Percentiles rank a stretch among this genome's conserved stretches.
Conservation (phyloP, 2,888 invertebrate genomes). For the Perizoma affinitatum region DNA sequence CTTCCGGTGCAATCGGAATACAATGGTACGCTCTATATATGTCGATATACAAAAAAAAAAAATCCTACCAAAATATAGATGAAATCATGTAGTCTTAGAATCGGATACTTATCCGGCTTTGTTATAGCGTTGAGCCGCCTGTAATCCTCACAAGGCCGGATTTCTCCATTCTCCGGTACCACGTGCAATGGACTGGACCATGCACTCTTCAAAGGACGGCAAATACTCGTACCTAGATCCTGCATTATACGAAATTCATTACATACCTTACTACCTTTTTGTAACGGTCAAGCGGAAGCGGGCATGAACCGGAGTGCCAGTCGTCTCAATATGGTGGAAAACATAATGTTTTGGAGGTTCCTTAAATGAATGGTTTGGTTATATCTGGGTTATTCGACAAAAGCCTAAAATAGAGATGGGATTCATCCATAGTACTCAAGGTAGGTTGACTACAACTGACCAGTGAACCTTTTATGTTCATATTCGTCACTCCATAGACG, state of each 20-base stretch:
- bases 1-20: constrained; percentile 5
- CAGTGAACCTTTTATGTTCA: neutral
- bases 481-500: constrained; percentile 13
- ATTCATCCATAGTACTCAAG: constrained; percentile 14
- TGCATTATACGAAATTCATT: constrained; percentile 20
- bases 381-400: constrained; percentile 23
- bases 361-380: constrained; percentile 25
- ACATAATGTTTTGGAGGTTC: constrained; percentile 18
- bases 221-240: constrained; percentile 28
- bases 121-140: constrained; percentile 14
- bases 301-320: constrained; percentile 26
- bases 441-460: neutral
- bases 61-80: constrained; percentile 17
- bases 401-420: constrained; percentile 14
- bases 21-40: constrained; percentile 21
- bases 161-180: constrained; percentile 10
- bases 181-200: constrained; percentile 22
- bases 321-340: constrained; percentile 28
- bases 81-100: constrained; percentile 21
- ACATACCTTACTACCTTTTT: constrained; percentile 15
- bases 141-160: constrained; percentile 14
- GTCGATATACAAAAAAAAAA: constrained; percentile 9
- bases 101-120: constrained; percentile 18
- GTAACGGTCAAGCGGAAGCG: constrained; percentile 21
- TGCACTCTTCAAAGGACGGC: constrained; percentile 23